Conservation (phyloP, 2,113 vertebrate species). For the Rattus norvegicus region DNA sequence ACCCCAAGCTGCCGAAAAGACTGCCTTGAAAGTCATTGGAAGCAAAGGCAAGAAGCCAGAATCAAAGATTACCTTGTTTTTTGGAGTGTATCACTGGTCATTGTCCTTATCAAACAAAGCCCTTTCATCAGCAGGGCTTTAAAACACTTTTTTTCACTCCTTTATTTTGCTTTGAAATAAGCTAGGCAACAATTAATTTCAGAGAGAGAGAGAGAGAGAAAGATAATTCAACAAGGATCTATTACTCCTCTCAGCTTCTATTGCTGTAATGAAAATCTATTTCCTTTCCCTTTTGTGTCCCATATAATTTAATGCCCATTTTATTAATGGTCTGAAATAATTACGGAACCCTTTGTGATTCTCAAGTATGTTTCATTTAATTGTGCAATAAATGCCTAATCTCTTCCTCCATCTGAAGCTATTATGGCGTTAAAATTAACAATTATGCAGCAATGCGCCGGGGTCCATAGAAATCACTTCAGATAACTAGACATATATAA, state of each 20-base stretch:
- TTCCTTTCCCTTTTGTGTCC: constrained; percentile 99
- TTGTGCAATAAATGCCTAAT: constrained; percentile 99
- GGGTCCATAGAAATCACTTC: constrained; percentile 99
- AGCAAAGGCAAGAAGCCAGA: constrained; percentile 85
- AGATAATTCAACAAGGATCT: constrained; percentile 99
- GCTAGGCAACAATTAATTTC: constrained; percentile 99
- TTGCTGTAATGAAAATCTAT: constrained; percentile 99
- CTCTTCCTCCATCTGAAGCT: constrained; percentile 99
- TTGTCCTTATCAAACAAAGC: constrained; percentile 97
- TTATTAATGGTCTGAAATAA: constrained; percentile 99
- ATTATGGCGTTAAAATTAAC: constrained; percentile 99
- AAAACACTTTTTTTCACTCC: constrained; percentile 96
- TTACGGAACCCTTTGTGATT: constrained; percentile 99
- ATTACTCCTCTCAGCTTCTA: constrained; percentile 99
- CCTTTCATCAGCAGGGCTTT: constrained; percentile 97
- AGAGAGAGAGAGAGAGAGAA: constrained; percentile 92
- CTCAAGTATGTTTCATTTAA: constrained; percentile 99
- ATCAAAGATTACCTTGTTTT: constrained; percentile 86
- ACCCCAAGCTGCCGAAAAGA: background rate
- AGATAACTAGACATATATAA: constrained; percentile 99
- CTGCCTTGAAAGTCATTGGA: constrained; percentile 66
- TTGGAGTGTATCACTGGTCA: constrained; percentile 90
- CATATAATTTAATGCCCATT: constrained; percentile 99
- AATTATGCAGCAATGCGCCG: constrained; percentile 99
- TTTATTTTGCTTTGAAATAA: constrained; percentile 99